phyloP scores from a whole-genome alignment of 64 coral and sea anemone genomes.

The Montipora cactus region DNA sequence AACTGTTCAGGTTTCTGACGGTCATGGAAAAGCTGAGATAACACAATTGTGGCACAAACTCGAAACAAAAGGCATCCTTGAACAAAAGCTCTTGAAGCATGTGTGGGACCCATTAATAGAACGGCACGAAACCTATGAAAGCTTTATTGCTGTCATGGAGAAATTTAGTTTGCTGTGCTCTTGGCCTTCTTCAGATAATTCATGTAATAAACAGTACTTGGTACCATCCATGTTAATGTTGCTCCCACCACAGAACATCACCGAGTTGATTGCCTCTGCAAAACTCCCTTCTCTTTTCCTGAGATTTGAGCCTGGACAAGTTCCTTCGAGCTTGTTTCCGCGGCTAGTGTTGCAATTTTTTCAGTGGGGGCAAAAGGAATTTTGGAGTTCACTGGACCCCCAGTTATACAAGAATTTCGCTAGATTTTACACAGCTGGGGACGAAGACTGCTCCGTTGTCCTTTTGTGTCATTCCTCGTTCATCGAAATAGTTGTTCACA shows the following conservation, averaged over 20 bases:
- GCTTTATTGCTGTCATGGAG: conserved; percentile 37
- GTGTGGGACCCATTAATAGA: conserved; percentile 10
- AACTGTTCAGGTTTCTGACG: background rate
- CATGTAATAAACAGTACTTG: background rate
- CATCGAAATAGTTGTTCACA: too few species aligned
- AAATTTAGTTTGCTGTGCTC: conserved; percentile 36
- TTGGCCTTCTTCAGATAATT: conserved; percentile 16
- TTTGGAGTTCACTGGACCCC: conserved; percentile 14
- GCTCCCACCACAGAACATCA: background rate
- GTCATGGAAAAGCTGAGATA: background rate
- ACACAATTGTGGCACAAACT: conserved; percentile 8
- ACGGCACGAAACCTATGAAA: background rate
- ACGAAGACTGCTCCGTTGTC: conserved; percentile 36
- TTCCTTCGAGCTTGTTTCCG: conserved; percentile 15
- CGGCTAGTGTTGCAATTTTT: conserved; percentile 12
- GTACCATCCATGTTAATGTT: conserved; percentile 49
- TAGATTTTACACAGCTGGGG: conserved; percentile 23
- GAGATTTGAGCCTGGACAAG: conserved; percentile 31
- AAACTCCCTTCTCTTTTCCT: too few species aligned
- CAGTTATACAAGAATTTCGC: conserved; percentile 33
- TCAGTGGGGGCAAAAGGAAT: conserved; percentile 37
- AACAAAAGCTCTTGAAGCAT: background rate
- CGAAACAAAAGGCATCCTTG: conserved; percentile 12
- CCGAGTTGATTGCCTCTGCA: background rate
- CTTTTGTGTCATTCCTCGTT: background rate